These are phyloP conservation scores for Epinotia bilunana DNA, from an alignment of 2,888 invertebrate genomes.

Conservation along the genomic window DNA sequence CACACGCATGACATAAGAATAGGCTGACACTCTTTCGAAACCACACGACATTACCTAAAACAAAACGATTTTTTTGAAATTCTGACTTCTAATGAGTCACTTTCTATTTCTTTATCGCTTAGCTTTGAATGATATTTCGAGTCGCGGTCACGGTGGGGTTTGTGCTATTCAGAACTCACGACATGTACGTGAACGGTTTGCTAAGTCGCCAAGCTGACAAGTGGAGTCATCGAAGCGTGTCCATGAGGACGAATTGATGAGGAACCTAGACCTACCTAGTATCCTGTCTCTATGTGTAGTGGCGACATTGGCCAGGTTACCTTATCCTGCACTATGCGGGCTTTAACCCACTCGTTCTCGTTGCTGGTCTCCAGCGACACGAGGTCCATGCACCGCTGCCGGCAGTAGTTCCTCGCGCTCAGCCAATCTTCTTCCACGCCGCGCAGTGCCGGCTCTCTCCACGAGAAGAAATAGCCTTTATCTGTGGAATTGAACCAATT, in stretches of 20 bases:
- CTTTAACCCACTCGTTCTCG: conserved; percentile 95
- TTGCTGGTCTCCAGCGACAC: conserved; percentile 93
- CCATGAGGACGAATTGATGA: conserved; percentile 22
- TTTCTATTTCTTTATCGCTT: conserved; percentile 54
- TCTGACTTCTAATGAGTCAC: conserved; percentile 47
- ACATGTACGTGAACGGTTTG: conserved; percentile 56
- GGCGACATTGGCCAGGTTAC: conserved; percentile 69
- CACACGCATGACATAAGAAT: conserved; percentile 9
- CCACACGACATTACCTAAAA: conserved; percentile 45
- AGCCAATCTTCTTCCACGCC: conserved; percentile 93
- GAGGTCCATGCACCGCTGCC: conserved; percentile 95
- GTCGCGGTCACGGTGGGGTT: conserved; percentile 57
- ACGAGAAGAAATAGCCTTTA: conserved; percentile 94
- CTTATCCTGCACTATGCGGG: conserved; percentile 90
- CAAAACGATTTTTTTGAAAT: conserved; percentile 46
- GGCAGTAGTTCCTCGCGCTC: conserved; percentile 92
- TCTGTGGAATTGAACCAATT: conserved; percentile 65
- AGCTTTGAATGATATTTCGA: conserved; percentile 53
- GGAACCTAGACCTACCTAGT: not conserved
- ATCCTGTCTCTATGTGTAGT: not conserved
- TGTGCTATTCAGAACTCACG: conserved; percentile 52
- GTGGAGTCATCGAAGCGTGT: conserved; percentile 48
- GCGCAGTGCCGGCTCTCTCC: conserved; percentile 90
- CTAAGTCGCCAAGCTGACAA: conserved; percentile 51
- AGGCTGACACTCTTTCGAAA: conserved; percentile 30